Base-by-base conservation (phyloP, 2,888 invertebrate genomes). In the Netelia virgata region DNA sequence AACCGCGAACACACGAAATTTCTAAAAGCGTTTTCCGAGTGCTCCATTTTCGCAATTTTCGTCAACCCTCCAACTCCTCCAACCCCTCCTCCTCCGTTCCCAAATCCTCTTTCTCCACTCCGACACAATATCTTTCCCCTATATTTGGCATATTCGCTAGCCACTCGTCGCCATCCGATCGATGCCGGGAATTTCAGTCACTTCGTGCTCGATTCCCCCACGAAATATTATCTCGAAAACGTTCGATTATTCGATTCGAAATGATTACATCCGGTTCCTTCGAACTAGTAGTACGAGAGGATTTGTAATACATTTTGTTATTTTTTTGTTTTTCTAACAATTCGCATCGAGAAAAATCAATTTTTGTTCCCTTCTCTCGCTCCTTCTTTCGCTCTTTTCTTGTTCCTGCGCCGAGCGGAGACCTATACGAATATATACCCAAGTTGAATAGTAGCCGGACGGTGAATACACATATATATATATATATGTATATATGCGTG, bases 11-110 rank as follows among this genome's bases (percentile, higher is more conserved):
- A 28, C 23, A 20, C 47, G 11, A 50, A 59, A 68, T 20, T 50
- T 68, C 50, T 59, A 68, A 73, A 74, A 74, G 36, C 80, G n/a
- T 68, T 80, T 68, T 36, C 18, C 57, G 18, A 57, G 11, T 47
- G 18, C 16, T 55, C n/a, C 18, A 55, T 55, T 55, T 55, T 55
- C 16, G 16, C n/a, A 18, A 57, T 57, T 57, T 57, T 36, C 36
- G 36, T 36, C 36, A 36, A 36, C 36, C 36, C 10, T 20, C 57
- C 18, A n/a, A n/a, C 55, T 55, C 55, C n/a, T 55, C 55, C n/a
- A n/a, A n/a, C 14, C 14, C 2, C 8, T 47, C 3, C 0, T 3
- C 47, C 47, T n/a, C 14, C 47, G 14, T 14, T 47, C 10, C 47
- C 10, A 47, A 47, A 47, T 36, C 36, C 36, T 36, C 36, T 36